Base-by-base conservation (phyloP, 2,113 vertebrate genomes). In the Tetrax tetrax region DNA sequence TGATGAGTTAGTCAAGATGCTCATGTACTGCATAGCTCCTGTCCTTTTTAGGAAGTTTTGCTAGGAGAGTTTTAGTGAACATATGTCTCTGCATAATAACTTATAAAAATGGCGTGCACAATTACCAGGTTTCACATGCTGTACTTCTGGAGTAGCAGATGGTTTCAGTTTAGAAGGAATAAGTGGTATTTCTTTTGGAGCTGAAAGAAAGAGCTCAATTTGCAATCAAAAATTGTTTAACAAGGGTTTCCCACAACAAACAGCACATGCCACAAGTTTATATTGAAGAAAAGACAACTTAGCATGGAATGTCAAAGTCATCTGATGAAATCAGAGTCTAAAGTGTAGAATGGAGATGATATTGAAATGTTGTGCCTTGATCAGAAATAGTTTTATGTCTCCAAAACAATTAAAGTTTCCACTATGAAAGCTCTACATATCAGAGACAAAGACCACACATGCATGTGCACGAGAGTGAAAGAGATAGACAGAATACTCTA, bases 151-250 rank as follows among this genome's bases (percentile, higher is more conserved):
- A 63, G 60, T 92, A 83, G 93, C 87, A 96, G 97, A 97, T 84
- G 95, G 93, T 87, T 98, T 97, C 96, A 60, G 66, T 96, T 97
- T 98, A 90, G 93, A 95, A 96, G 96, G 78, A 89, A 53, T 80
- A 96, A 97, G 87, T 29, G 96, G 89, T 69, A 61, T 94, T 97
- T 98, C 97, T 72, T 95, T 97, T 84, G 97, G 96, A 97, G 96
- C 98, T 98, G 98, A 97, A 98, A 98, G 66, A 98, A 91, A 98
- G 95, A 97, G 65, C 88, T 88, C 83, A 72, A 47, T 87, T 97
- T 97, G 96, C 89, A 96, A 96, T 93, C 47, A 94, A 71, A 80
- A 89, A 63, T n/a, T 28, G 22, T 93, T 96, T 74, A 91, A 88
- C 85, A 82, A 79, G 74, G 59, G 81, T 89, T 97, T 95, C 66